A percentile compares a stretch with the other conserved stretches of the same genome.
Conservation (phyloP, 2,797 vertebrate species). For the Bradypodion ventrale region DNA sequence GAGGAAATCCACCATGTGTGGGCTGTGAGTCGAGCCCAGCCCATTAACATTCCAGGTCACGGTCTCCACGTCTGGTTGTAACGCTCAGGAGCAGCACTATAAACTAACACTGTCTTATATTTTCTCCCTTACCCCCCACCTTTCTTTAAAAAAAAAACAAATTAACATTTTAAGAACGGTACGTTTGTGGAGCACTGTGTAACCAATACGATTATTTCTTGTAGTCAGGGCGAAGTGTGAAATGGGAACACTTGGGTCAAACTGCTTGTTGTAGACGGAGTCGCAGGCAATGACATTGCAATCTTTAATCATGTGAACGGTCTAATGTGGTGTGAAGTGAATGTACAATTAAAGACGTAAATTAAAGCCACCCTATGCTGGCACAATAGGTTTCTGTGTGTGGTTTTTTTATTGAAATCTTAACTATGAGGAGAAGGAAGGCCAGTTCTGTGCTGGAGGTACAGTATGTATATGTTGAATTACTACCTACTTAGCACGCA, state of each 20-base stretch:
- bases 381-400: neutral
- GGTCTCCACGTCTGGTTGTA: slow-evolving; percentile 33
- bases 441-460: neutral
- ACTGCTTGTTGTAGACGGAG: neutral
- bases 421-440: neutral
- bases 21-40: slow-evolving; percentile 1
- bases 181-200: slow-evolving; percentile 40
- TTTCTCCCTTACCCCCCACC: neutral
- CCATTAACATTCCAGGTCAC: slow-evolving; percentile 36
- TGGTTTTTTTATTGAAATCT: neutral
- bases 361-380: neutral
- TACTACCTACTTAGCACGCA: neutral
- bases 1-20: neutral
- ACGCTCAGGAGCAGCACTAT: slow-evolving; percentile 23
- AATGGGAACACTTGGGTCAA: neutral
- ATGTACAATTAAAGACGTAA: slow-evolving; percentile 41
- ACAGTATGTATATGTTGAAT: neutral
- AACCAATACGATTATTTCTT: slow-evolving; percentile 25
- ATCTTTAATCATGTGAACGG: slow-evolving; percentile 29
- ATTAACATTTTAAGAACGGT: no score
- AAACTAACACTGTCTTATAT: slow-evolving; percentile 17
- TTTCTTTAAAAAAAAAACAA: neutral
- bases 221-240: slow-evolving; percentile 1
- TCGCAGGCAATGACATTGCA: neutral
- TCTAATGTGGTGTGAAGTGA: slow-evolving; percentile 33